Conservation (phyloP, 2,888 invertebrate species). For the Temnothorax rugatulus region DNA sequence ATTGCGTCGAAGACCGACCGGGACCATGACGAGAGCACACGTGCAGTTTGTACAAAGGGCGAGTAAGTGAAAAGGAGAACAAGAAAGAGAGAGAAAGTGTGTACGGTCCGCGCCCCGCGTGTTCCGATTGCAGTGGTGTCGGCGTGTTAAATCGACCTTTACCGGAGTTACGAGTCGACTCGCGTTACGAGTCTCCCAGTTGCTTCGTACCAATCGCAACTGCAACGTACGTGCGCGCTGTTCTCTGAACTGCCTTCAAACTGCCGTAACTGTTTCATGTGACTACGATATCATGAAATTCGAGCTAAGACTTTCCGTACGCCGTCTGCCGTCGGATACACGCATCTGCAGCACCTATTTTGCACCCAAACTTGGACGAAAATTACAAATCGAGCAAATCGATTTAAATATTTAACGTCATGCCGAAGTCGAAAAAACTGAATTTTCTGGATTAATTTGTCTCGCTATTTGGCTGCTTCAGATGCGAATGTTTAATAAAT, state of each 20-base stretch:
- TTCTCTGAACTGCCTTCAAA: constrained; percentile 32
- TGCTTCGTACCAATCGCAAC: constrained; percentile 18
- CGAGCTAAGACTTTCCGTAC: background rate
- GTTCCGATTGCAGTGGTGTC: constrained; percentile 74
- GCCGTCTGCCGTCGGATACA: too few species aligned
- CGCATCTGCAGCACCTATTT: background rate
- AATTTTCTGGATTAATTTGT: background rate
- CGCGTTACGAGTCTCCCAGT: constrained; percentile 32
- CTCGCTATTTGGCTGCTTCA: background rate
- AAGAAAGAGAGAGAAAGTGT: constrained; percentile 31
- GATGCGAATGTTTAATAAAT: background rate
- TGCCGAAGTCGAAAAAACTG: background rate
- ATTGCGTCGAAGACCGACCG: constrained; percentile 76
- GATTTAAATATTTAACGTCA: constrained; percentile 2
- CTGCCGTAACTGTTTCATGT: constrained; percentile 36
- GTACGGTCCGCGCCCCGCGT: constrained; percentile 58
- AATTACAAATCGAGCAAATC: background rate
- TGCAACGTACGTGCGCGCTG: constrained; percentile 5
- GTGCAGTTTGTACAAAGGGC: constrained; percentile 68
- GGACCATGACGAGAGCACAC: constrained; percentile 81
- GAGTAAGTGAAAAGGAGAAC: constrained; percentile 57
- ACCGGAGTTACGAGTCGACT: constrained; percentile 3
- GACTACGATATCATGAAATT: constrained; percentile 14
- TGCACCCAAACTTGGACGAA: constrained; percentile 11
- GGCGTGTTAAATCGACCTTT: constrained; percentile 39